phyloP scores from a whole-genome alignment of 2,113 vertebrate genomes.

The Pomatostomus ruficeps region DNA sequence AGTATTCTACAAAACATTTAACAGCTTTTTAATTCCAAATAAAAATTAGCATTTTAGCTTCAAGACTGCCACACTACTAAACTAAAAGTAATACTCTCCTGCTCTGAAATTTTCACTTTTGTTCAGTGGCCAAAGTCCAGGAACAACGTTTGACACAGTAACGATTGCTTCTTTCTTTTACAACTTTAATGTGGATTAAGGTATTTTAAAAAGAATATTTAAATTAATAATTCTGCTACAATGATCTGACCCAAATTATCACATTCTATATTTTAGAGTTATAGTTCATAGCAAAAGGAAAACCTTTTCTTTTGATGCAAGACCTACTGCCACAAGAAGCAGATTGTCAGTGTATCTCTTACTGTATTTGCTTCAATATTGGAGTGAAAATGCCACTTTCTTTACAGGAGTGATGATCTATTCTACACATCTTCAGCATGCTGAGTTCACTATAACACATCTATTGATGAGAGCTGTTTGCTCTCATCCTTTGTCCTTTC shows the following conservation, averaged over 20 bases:
- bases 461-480: constrained; percentile 1
- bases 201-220: background rate
- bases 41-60: background rate
- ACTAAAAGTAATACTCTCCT: background rate
- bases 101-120: background rate
- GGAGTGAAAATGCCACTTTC: background rate
- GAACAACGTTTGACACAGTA: background rate
- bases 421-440: background rate
- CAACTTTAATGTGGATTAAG: background rate
- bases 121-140: background rate
- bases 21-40: background rate
- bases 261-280: background rate
- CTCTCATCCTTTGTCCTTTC: constrained; percentile 16
- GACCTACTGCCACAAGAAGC: background rate
- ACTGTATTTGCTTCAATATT: background rate
- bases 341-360: background rate
- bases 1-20: background rate
- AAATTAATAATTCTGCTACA: background rate
- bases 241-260: background rate
- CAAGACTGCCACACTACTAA: background rate
- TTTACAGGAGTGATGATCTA: background rate
- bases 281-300: background rate
- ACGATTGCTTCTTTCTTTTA: background rate
- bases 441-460: background rate
- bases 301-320: background rate